Evolutionary conservation across 2,888 invertebrate genomes (phyloP), one percentile per base, ranked within the genome.

Genomic region (Dione vanillae): DNA sequence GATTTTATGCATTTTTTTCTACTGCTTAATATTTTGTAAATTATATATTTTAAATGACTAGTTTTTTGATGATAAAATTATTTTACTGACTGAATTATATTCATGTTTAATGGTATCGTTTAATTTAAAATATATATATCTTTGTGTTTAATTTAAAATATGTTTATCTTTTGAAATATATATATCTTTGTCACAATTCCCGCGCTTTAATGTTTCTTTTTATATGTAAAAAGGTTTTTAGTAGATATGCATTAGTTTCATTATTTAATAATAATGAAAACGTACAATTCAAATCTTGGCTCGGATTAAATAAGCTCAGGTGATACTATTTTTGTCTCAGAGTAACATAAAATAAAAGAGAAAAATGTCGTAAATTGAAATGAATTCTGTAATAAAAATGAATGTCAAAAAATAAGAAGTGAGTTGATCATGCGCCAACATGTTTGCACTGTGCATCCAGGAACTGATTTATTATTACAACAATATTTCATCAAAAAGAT

Each of bases 361-460:
- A 16, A 56, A n/a, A 54, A n/a, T 35, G n/a, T n/a, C 10, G 10
- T 56, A 37, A 56, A 35, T n/a, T 8, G 10, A 37, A n/a, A 56
- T 16, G 54, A 37, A 56, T 37, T 37, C 37, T 37, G 3, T 16
- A 56, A 56, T 37, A 56, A 56, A 56, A 56, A 56, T 1, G 16
- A 37, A 56, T 56, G 37, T 16, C 5, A 56, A 16, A n/a, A 37
- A 56, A 56, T 16, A 37, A 6, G 37, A n/a, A 16, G 10, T 35
- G 5, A 37, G 54, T 56, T 56, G 54, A 56, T 37, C 2, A 1
- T n/a, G n/a, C 54, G 54, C 54, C 54, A 56, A 56, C 16, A 10
- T 9, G 2, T 56, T 11, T 16, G 37, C 27, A 3, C 5, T 27
- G 27, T 27, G 37, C 10, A 56, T 56, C 5, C 37, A 37, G 37